Percentiles rank a stretch among this genome's conserved stretches.
Conservation (phyloP, 2,888 invertebrate genomes). For the Cryptocheilus praepositus region DNA sequence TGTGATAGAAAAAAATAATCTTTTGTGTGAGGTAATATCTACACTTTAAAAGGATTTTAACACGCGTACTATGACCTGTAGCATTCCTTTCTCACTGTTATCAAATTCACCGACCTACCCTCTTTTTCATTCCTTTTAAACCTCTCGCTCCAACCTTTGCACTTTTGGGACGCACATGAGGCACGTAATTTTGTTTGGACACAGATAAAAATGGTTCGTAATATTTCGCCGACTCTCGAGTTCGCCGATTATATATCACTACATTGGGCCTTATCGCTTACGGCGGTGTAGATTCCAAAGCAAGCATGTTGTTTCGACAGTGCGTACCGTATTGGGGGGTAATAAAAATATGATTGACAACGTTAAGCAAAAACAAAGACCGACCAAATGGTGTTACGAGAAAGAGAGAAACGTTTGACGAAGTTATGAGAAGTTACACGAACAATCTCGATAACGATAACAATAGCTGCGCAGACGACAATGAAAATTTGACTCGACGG, state of each 20-base stretch:
- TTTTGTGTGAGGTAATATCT: too few relatives aligned
- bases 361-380: neutral
- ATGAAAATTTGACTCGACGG: too few relatives aligned
- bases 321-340: neutral
- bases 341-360: conserved; percentile 23
- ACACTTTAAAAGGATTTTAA: too few relatives aligned
- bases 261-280: conserved; percentile 41
- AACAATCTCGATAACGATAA: too few relatives aligned
- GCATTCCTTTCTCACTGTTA: too few relatives aligned
- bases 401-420: too few relatives aligned
- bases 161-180: conserved; percentile 1
- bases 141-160: neutral
- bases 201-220: conserved; percentile 39
- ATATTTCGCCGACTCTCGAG: conserved; percentile 40
- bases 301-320: conserved; percentile 13
- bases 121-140: too few relatives aligned
- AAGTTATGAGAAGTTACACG: too few relatives aligned
- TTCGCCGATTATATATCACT: conserved; percentile 41
- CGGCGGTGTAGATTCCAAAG: conserved; percentile 39
- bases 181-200: conserved; percentile 44
- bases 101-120: too few relatives aligned
- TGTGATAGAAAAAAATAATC: too few relatives aligned
- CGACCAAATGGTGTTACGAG: neutral
- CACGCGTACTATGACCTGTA: too few relatives aligned
- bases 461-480: too few relatives aligned